Evolutionary conservation across 2,113 vertebrate genomes (phyloP), one percentile per base, ranked within the genome.

Genomic region (Nycticebus coucang): DNA sequence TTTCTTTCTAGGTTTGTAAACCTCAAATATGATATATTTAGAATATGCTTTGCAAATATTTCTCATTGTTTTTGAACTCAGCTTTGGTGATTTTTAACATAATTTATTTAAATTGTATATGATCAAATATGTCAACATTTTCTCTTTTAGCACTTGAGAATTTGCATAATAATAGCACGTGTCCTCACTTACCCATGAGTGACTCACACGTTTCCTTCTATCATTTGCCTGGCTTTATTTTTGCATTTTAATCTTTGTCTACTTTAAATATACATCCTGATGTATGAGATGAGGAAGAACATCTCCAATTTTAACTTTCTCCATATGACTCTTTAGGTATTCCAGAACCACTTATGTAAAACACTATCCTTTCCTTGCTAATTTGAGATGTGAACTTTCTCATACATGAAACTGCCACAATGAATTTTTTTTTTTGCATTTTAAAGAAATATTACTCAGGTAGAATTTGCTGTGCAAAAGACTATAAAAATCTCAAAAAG

Each of bases 361-460:
- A 80, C 8, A 71, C n/a, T 8, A 84, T 74, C 69, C 33, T 93
- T 82, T 87, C 81, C 30, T 37, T 62, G 35, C 7, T 92, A 75
- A 87, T 92, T 79, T 92, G 41, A 92, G 66, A 87, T 33, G 78
- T 50, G 3, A 72, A 8, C 18, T 81, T 81, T 75, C 50, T 71
- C 13, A 80, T 41, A 71, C 64, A 75, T 92, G 19, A 89, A 92
- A 92, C 94, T 96, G 93, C 7, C 59, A 75, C 30, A 62, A 4
- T 21, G 1, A 64, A 75, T 66, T 77, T 55, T 11, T 41, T 53
- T 59, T 87, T 88, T 62, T 90, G 26, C n/a, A 75, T n/a, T 84
- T 90, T 77, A 79, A 97, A 26, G 1, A 93, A 83, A 90, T 84
- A 97, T 89, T 97, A 59, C 81, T 97, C 93, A 97, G 77, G 13